Evolutionary conservation across 2,113 vertebrate species (phyloP), one percentile per base, ranked within the genome.

Genomic region (Rhea pennata): DNA sequence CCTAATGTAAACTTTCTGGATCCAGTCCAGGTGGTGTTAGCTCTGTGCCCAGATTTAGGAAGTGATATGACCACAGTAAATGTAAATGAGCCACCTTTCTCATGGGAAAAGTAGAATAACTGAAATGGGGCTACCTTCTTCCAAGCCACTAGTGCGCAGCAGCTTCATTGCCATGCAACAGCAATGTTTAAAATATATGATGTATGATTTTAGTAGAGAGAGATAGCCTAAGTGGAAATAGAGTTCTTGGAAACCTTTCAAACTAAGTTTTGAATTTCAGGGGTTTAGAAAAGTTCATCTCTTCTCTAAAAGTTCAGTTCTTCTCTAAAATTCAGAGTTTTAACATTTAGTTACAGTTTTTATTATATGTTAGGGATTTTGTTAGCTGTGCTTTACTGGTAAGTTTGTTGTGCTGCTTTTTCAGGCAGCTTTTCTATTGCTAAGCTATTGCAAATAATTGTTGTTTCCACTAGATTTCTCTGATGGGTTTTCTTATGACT

Each of bases 251-350:
- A 90, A 93, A 46, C 3, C 20, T 88, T 88, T 64, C 82, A 90
- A 74, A 13, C 16, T 50, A n/a, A 73, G 74, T 70, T 93, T 92
- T 73, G 67, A 85, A 87, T 92, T 91, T 85, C 74, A 66, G 26
- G 8, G 8, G 1, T 93, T 95, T 85, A 82, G 56, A 71, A 66
- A 91, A 90, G 78, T 46, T 15, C 44, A 46, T 46, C 70, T 23
- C n/a, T 80, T 64, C 26, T 26, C 33, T 69, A 84, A 92, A 84
- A 76, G 36, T 76, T 74, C 39, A 56, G 61, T 74, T 23, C n/a
- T 80, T 64, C 26, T 26, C 33, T 69, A 84, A 92, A 84, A 76
- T 76, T 74, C 39, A 56, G 61, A 81, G 31, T 44, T 69, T 69
- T 53, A 82, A 72, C 51, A 61, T 42, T 75, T 78, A 23, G 8